Evolutionary conservation across 2,113 vertebrate species (phyloP).

Genomic region (Cricetomys ansorgei): DNA sequence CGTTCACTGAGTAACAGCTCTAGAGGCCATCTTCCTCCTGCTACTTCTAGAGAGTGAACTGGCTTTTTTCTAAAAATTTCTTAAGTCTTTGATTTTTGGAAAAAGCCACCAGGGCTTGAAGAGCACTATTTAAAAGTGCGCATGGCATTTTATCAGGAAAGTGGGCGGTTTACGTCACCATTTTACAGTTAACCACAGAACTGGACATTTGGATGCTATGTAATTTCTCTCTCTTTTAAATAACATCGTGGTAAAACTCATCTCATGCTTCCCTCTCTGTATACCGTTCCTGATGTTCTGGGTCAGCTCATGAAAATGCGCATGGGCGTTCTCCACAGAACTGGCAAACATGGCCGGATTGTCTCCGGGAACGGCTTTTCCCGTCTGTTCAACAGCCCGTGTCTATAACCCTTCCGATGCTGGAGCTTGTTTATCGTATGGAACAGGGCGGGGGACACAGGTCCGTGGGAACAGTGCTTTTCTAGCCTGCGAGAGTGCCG

Average conservation of each 20-base stretch:
- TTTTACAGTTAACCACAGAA: conserved; percentile 41
- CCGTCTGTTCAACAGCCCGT: background rate
- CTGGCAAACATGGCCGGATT: background rate
- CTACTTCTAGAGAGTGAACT: background rate
- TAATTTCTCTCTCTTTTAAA: conserved; percentile 39
- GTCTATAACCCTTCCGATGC: background rate
- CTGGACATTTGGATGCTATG: conserved; percentile 9
- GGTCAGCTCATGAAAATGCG: background rate
- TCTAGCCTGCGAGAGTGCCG: background rate
- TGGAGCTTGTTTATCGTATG: background rate
- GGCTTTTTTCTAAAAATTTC: background rate
- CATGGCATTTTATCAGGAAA: conserved; percentile 38
- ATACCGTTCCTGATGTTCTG: background rate
- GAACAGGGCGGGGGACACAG: too few relatives aligned
- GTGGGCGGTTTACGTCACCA: conserved; percentile 7
- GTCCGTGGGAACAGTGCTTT: background rate
- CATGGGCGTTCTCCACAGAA: background rate
- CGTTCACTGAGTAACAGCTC: background rate
- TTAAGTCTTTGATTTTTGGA: background rate
- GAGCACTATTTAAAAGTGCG: conserved; percentile 34
- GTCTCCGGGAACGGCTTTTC: background rate
- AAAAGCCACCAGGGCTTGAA: background rate
- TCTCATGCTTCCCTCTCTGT: background rate
- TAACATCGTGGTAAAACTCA: background rate
- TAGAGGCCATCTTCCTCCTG: background rate